These are phyloP conservation scores for Mormoops blainvillei DNA, from an alignment of 2,113 vertebrate genomes.

Conservation along the genomic window DNA sequence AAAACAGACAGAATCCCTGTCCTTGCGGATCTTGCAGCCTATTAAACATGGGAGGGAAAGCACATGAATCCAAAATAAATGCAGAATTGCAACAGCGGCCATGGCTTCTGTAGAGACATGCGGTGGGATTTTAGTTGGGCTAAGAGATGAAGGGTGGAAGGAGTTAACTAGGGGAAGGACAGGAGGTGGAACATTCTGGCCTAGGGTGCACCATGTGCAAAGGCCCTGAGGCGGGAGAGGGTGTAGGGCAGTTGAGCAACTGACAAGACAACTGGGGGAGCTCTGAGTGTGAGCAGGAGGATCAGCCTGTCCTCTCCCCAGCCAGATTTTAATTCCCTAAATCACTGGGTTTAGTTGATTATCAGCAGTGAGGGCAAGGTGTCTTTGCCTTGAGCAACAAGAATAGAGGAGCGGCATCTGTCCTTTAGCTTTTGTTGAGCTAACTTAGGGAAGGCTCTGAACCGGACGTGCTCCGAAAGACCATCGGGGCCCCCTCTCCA, in stretches of 20 bases:
- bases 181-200: background rate
- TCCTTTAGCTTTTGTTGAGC: background rate
- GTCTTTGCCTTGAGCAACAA: background rate
- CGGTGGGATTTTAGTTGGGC: background rate
- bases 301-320: background rate
- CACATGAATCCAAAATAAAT: background rate
- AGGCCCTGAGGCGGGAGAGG: background rate
- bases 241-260: background rate
- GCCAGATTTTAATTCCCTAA: background rate
- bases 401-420: background rate
- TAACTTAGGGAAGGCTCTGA: background rate
- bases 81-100: background rate
- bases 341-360: background rate
- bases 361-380: too few relatives aligned
- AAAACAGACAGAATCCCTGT: background rate
- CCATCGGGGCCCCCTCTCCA: background rate
- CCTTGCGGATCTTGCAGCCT: background rate
- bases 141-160: background rate
- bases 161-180: background rate
- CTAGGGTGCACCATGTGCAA: background rate
- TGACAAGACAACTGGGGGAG: too few relatives aligned
- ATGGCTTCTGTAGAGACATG: background rate
- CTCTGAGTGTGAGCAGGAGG: background rate
- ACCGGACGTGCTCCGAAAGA: background rate
- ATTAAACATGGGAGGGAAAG: background rate